Conservation (phyloP, 2,888 invertebrate species). For the Chrysotoxum bicinctum region DNA sequence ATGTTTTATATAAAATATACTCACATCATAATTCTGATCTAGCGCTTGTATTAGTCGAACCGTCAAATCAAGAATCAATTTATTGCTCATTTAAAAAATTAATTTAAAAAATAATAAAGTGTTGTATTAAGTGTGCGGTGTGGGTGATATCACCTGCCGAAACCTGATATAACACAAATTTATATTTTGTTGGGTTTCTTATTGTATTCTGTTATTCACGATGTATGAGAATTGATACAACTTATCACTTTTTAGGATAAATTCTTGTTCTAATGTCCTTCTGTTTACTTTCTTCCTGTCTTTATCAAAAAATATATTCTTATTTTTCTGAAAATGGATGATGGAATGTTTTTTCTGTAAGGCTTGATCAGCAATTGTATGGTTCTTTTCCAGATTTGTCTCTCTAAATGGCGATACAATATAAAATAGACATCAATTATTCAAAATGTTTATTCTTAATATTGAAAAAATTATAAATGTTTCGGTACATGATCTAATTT, state of each 20-base stretch:
- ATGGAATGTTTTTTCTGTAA: conserved; percentile 39
- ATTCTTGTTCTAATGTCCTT: not conserved
- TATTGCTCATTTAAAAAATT: conserved; percentile 87
- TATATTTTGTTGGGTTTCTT: conserved; percentile 21
- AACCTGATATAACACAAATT: conserved; percentile 61
- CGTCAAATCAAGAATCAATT: conserved; percentile 92
- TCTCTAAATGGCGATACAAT: not conserved
- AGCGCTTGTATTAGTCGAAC: conserved; percentile 97
- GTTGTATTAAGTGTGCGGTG: conserved; percentile 48
- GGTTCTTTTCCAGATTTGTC: not conserved
- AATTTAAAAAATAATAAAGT: conserved; percentile 49
- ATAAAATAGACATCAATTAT: not conserved
- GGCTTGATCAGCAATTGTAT: not conserved
- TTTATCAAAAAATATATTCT: not conserved
- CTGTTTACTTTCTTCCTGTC: not conserved
- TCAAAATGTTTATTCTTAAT: not conserved
- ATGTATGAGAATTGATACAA: not conserved
- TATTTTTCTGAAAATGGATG: not conserved
- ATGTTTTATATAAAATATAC: conserved; percentile 79
- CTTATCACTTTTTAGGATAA: conserved; percentile 28
- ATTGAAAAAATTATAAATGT: not conserved
- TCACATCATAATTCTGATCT: conserved; percentile 99
- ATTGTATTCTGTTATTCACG: not conserved
- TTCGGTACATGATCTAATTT: not conserved
- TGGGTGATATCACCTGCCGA: conserved; percentile 49